Base-by-base conservation (phyloP, 2,888 invertebrate genomes). In the Panorpa germanica region DNA sequence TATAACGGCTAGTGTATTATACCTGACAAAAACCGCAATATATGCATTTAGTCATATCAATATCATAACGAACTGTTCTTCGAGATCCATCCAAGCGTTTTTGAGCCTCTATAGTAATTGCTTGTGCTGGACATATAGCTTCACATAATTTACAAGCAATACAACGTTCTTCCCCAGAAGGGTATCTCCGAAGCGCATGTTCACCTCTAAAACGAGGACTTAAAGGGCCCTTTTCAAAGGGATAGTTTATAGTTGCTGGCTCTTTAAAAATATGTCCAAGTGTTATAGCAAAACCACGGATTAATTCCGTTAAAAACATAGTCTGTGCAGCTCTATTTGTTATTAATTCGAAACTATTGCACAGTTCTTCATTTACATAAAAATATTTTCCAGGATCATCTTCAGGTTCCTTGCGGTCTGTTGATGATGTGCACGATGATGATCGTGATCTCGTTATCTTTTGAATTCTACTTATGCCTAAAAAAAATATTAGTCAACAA, bases 31-130 rank as follows among this genome's bases (percentile, higher is more conserved):
- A 95, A 22, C 98, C 98, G 52, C 98, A 99, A 52, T 95, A 99
- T 55, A 99, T 99, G 53, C 98, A 99, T 54, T 98, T 98, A 5
- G 96, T 95, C 98, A 99, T 99, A 52, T 99, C 98, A 46, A 99
- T 99, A 56, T 99, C 98, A 49, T 98, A 98, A 38, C 98, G 72
- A 0, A 96, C 98, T 4, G 98, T 99, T 43, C 98, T 63, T 35
- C 98, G 64, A 25, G 95, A 95, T 17, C 98, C 98, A 53, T 99
- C 98, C 13, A 76, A 73, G 37, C 98, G 68, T 45, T 91, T 85
- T 52, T 98, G 96, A 2, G 98, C 96, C 57, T 99, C 98, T 48
- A 99, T 99, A 1, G 98, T 99, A 42, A 98, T 98, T 0, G 98
- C 98, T 67, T 98, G 96, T 25, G 98, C 98, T 10, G 98, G 98